Evolutionary conservation across 2,113 vertebrate species (phyloP).

Genomic region (Tamias sibiricus): DNA sequence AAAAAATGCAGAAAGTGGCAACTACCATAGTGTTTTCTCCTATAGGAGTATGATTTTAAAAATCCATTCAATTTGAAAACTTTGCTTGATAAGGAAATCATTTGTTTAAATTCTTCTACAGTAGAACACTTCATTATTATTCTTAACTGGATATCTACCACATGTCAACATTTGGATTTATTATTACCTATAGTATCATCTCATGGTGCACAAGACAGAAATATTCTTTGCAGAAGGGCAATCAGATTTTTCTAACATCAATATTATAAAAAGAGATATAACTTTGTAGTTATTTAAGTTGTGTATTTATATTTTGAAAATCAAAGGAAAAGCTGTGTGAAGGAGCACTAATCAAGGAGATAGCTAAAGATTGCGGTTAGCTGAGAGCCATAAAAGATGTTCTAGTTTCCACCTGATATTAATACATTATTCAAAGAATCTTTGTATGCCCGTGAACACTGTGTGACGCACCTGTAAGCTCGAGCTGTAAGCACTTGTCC

Average conservation of each 20-base stretch:
- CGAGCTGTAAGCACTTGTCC: too few species aligned
- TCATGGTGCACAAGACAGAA: neutral
- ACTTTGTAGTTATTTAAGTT: neutral
- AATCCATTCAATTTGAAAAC: neutral
- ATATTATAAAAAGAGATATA: neutral
- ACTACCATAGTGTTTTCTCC: neutral
- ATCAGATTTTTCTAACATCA: neutral
- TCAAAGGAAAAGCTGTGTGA: neutral
- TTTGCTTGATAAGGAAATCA: neutral
- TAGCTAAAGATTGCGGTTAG: too few species aligned
- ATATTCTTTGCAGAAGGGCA: neutral
- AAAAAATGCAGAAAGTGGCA: neutral
- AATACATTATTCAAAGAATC: too few species aligned
- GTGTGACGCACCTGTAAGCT: too few species aligned
- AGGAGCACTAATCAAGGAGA: too few species aligned
- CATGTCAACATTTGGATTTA: constrained; percentile 2
- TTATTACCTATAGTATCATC: neutral
- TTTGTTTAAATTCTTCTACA: constrained; percentile 36
- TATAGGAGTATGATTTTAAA: neutral
- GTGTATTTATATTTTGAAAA: neutral
- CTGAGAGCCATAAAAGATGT: too few species aligned
- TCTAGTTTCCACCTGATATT: too few species aligned
- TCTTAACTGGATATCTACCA: neutral
- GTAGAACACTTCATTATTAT: neutral
- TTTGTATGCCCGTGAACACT: too few species aligned